Base-by-base conservation (phyloP, 2,797 vertebrate species). In the Falco novaeseelandiae region DNA sequence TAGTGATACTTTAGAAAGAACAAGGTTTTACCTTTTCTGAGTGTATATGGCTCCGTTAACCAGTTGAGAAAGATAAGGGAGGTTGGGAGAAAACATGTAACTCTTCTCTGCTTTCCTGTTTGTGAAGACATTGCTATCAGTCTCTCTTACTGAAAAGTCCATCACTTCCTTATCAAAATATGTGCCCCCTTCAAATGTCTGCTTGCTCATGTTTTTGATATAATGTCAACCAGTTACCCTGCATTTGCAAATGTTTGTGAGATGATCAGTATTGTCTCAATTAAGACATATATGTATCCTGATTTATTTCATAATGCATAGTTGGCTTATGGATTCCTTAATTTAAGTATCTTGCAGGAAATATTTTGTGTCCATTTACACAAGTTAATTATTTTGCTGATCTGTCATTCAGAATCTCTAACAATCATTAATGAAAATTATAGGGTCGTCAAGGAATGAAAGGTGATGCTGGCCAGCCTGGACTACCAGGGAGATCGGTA, bases 401-500 rank as follows among this genome's bases (percentile, higher is more conserved):
- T 90, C 21, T 59, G 52, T 71, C 46, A 81, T 70, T 87, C 38
- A 87, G 57, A 76, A 30, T 72, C 14, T 49, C 6, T 63, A 27
- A 58, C 12, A 44, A 66, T 76, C 2, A 40, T 88, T 73, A 90
- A 27, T 97, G 74, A 44, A 92, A 80, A 89, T 87, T 90, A 40
- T 59, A 99, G 99, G 99, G 99, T 65, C 99, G 99, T 48, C 98
- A 99, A 74, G 99, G 99, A 97, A 98, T 99, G 42, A 99, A 99
- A 97, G 99, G 99, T 83, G 99, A 99, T 72, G 89, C 98, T 23
- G 99, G 99, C 72, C 99, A 99, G 82, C 98, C 99, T 9, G 99
- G 99, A 38, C 96, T 99, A 94, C 99, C 99, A 85, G 99, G 99
- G 76, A 98, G 99, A 93, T 98, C 99, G 42, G 99, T 99, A 97